A percentile compares a stretch with the other conserved stretches of the same genome.
phyloP scores from a whole-genome alignment of 2,888 invertebrate genomes.

The Tetranychus piercei region DNA sequence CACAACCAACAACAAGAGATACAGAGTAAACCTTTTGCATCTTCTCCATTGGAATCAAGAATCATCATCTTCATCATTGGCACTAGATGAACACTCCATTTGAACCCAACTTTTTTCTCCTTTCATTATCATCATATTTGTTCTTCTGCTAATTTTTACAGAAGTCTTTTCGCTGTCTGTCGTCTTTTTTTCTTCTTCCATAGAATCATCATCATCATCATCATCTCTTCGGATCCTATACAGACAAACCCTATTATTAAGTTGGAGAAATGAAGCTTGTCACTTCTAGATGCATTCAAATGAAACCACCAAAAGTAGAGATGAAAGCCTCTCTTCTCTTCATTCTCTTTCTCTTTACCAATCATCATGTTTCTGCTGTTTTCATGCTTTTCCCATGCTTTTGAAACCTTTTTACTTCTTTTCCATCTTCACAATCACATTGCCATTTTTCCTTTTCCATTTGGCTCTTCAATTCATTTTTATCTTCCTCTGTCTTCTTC shows the following conservation, averaged over 20 bases:
- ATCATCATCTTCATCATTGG: not conserved
- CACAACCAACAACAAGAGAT: not conserved
- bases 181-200: not conserved
- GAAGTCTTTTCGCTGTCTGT: not conserved
- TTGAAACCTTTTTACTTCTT: not conserved
- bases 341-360: not conserved
- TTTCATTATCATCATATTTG: not conserved
- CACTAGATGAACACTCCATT: not conserved
- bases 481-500: not conserved
- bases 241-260: not conserved
- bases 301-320: constrained; percentile 1
- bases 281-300: not conserved
- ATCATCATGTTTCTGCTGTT: not conserved
- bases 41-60: not conserved
- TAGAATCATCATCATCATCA: too few relatives aligned
- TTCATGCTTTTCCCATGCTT: not conserved
- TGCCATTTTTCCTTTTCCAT: not conserved
- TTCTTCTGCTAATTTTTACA: not conserved
- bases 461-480: not conserved
- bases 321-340: not conserved
- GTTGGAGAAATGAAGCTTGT: constrained; percentile 1
- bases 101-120: not conserved
- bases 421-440: not conserved
- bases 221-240: not conserved
- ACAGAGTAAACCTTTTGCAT: too few relatives aligned